phyloP scores from a whole-genome alignment of 1,140 invertebrate species.

The Drosophila subobscura region DNA sequence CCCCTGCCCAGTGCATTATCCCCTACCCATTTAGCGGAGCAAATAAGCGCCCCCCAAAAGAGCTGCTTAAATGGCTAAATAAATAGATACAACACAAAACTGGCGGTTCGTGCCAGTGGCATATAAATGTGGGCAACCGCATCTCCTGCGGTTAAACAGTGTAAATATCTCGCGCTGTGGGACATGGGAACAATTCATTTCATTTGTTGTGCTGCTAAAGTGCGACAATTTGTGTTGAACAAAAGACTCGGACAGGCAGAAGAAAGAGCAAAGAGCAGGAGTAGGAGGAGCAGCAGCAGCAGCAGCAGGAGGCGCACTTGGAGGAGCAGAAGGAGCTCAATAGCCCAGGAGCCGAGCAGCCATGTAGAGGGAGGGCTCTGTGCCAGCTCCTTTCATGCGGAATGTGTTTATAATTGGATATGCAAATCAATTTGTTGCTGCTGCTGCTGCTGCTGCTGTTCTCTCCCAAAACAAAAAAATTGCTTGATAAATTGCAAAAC shows the following conservation, averaged over 20 bases:
- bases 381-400: slow-evolving; percentile 40
- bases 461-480: slow-evolving; percentile 27
- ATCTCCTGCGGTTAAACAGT: too few species aligned
- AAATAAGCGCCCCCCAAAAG: slow-evolving; percentile 36
- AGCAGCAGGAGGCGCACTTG: slow-evolving; percentile 2
- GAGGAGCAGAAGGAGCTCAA: slow-evolving; percentile 4
- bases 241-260: slow-evolving; percentile 51
- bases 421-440: slow-evolving; percentile 76
- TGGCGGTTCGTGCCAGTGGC: slow-evolving; percentile 52
- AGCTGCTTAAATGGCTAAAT: slow-evolving; percentile 21
- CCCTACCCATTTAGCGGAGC: slow-evolving; percentile 45
- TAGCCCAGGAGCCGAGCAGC: background rate
- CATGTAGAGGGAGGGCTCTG: too few species aligned
- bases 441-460: slow-evolving; percentile 8
- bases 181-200: too few species aligned
- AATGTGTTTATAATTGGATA: slow-evolving; percentile 82
- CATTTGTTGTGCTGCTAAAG: slow-evolving; percentile 56
- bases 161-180: background rate
- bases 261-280: slow-evolving; percentile 8
- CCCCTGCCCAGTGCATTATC: slow-evolving; percentile 15
- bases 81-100: slow-evolving; percentile 29
- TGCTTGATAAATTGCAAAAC: slow-evolving; percentile 66
- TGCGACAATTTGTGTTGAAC: slow-evolving; percentile 71
- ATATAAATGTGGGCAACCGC: slow-evolving; percentile 32
- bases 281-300: slow-evolving; percentile 3